Conservation (phyloP, 2,797 vertebrate species). For the Schizopygopsis malacanthus region DNA sequence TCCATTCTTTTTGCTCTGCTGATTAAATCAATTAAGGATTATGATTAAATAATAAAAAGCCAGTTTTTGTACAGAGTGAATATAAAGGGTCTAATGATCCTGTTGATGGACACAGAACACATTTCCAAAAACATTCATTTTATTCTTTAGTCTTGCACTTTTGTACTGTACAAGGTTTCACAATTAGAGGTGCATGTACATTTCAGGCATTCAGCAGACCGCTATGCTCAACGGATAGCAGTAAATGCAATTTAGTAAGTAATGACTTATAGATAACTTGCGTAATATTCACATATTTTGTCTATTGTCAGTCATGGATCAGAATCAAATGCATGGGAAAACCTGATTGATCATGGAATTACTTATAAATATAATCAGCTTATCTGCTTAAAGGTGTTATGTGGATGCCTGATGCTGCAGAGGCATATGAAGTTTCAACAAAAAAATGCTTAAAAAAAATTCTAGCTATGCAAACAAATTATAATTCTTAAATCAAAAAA, state of each 20-base stretch:
- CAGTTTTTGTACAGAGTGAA: neutral
- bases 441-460: no score
- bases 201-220: neutral
- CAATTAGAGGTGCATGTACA: neutral
- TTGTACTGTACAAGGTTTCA: neutral
- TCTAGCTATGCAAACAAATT: no score
- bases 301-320: neutral
- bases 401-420: neutral
- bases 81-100: neutral
- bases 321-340: neutral
- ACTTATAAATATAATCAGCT: neutral
- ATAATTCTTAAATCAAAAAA: no score
- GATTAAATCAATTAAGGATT: slow-evolving; percentile 13
- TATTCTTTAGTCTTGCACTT: neutral
- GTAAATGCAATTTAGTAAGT: neutral
- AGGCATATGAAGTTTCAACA: neutral
- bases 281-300: neutral
- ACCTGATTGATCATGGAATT: neutral
- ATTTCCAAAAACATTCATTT: neutral
- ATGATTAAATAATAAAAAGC: neutral
- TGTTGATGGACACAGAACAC: neutral
- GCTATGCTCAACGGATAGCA: neutral
- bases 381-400: neutral
- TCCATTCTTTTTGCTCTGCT: neutral
- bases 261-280: neutral